Evolutionary conservation across 2,888 invertebrate genomes (phyloP), one percentile per base, ranked within the genome.

Genomic region (Plagiodera versicolora): DNA sequence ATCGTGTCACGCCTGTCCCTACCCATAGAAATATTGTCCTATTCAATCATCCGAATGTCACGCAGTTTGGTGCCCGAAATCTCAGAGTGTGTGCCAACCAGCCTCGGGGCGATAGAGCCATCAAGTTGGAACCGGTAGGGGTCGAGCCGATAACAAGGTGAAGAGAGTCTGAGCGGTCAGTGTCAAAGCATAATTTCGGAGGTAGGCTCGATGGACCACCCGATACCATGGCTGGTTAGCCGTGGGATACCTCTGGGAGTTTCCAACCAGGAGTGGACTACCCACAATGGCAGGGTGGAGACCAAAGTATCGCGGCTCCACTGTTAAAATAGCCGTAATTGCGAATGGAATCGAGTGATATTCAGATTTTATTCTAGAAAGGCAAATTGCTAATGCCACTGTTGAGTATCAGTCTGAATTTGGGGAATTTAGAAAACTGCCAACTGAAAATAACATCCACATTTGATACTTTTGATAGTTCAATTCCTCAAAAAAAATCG

Each of bases 101-200:
- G 6, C 28, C 17, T 35, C 18, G 58, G 64, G 70, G 66, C 69
- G 72, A 78, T 77, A 77, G 76, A 78, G 77, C 74, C 76, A 73
- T 78, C 78, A 77, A 70, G 68, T 65, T 20, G 59, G 58, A 62
- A 53, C 65, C 39, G 58, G 69, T 48, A 66, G 73, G 75, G 73
- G 71, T 72, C 67, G 64, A 70, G 63, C 64, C 67, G 74, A 74
- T 75, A 76, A 76, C 76, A 74, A 76, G 75, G 75, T 74, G 75
- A 74, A 67, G 75, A n/a, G n/a, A 76, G 71, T 74, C 73, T 69
- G 68, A 67, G 67, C 69, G 69, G 66, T 65, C 39, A 51, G 60
- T 54, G 48, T 68, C 61, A 64, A 59, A 64, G 59, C 56, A 45
- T 47, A 53, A 47, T 58, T 60, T 58, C 56, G 45, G 51, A 61